Conservation (phyloP, 2,113 vertebrate species). For the Pseudopodoces humilis region DNA sequence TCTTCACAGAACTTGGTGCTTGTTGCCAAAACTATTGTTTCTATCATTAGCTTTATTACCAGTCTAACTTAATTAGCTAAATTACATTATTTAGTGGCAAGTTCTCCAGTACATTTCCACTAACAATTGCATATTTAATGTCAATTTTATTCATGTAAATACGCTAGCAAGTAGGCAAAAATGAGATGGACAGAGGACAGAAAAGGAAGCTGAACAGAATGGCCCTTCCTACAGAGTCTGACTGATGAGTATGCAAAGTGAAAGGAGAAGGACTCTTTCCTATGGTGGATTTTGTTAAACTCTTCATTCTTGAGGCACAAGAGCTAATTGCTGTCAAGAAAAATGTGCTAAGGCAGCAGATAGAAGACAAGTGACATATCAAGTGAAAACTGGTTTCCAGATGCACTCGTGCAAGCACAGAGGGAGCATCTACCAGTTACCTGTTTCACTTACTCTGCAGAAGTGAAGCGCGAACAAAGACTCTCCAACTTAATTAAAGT, state of each 20-base stretch:
- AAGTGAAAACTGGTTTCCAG: background rate
- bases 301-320: background rate
- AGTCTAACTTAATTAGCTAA: slow-evolving; percentile 20
- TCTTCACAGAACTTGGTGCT: background rate
- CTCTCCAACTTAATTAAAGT: too few relatives aligned
- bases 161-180: background rate
- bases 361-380: background rate
- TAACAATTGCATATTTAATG: background rate
- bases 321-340: background rate
- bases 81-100: background rate
- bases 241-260: background rate
- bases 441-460: background rate
- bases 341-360: background rate
- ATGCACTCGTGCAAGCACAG: background rate
- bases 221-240: background rate
- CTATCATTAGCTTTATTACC: slow-evolving; percentile 28
- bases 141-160: background rate
- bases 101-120: background rate
- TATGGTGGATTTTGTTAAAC: background rate
- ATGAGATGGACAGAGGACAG: background rate
- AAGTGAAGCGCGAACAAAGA: too few relatives aligned
- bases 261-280: background rate
- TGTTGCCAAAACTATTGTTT: slow-evolving; percentile 47
- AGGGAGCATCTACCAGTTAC: background rate
- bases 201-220: background rate